Base-by-base conservation (phyloP, 2,888 invertebrate species). In the Acrobeloides nanus region DNA sequence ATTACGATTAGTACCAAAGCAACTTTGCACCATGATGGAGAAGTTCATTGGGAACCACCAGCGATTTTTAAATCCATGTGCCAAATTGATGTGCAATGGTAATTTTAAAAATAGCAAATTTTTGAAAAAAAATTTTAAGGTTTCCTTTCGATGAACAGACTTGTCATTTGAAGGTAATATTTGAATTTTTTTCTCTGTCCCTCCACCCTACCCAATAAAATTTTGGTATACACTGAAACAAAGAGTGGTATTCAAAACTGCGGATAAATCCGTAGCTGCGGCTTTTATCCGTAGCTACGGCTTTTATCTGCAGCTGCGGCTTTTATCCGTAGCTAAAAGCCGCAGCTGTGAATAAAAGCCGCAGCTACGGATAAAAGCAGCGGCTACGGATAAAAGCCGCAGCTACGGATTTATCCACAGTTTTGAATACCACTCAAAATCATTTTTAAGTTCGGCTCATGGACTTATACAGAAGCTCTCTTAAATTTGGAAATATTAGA, bases 1-100 rank as follows among this genome's bases (percentile, higher is more conserved):
- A 84, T 83, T 61, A 92, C 90, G 0, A 78, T 93, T 39, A 87
- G 90, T 85, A 95, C 92, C 0, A 93, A 93, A 77, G 93, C 93
- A 0, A 90, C 88, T 0, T 78, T 95, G 4, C 85, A 85, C 65
- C 85, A 85, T 74, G 87, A 86, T 0, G 76, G 79, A 46, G 61
- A 38, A 51, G 74, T 77, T 4, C 62, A 65, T 1, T 66, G 67
- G 67, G 89, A 89, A 3, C 93, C 93, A 1, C 93, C 93, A 10
- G 93, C 92, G 26, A 92, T 93, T 75, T 93, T 92, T 78, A 93
- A 93, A 76, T 90, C 90, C 1, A 74, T 75, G 43, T 77, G 77
- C 51, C 73, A 75, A 18, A 76, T 76, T 20, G 70, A 76, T 48
- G 75, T 77, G 4, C 75, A 74, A 58, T 77, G 70, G 65, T 52